Evolutionary conservation across 1,140 invertebrate species (phyloP).

Genomic region (Agrypnia vestita): DNA sequence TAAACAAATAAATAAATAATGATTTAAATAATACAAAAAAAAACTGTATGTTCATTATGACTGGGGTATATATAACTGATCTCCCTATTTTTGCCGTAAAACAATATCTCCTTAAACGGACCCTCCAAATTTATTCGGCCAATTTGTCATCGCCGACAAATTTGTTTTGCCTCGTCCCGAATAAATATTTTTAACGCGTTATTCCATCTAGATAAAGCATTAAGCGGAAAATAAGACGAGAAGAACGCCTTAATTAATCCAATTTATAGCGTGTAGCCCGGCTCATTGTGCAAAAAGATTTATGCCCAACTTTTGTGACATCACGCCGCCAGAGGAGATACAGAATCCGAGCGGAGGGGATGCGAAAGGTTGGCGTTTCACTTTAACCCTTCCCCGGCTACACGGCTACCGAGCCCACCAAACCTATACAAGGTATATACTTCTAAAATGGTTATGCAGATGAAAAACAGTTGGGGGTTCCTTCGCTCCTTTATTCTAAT

Average conservation of each 20-base stretch:
- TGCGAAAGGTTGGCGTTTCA: slow-evolving; percentile 45
- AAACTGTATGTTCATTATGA: too few species aligned
- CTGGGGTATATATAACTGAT: too few species aligned
- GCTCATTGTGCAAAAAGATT: slow-evolving; percentile 36
- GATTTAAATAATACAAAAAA: too few species aligned
- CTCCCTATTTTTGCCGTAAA: too few species aligned
- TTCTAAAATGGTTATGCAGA: too few species aligned
- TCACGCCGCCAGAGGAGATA: not conserved
- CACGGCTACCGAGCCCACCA: too few species aligned
- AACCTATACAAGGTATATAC: too few species aligned
- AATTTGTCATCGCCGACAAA: slow-evolving; percentile 40
- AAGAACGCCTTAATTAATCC: slow-evolving; percentile 50
- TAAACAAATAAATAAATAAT: too few species aligned
- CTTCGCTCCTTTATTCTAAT: too few species aligned
- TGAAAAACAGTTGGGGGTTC: too few species aligned
- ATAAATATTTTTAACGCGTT: slow-evolving; percentile 47
- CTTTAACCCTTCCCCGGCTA: too few species aligned
- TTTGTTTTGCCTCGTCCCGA: slow-evolving; percentile 21
- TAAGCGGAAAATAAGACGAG: slow-evolving; percentile 40
- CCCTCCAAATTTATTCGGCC: slow-evolving; percentile 20
- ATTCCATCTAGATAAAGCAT: slow-evolving; percentile 46
- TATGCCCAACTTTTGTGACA: slow-evolving; percentile 48
- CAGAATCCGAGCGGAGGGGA: slow-evolving; percentile 10
- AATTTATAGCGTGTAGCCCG: slow-evolving; percentile 29
- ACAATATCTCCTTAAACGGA: slow-evolving; percentile 12